phyloP scores from a whole-genome alignment of 1,140 invertebrate species.

The Prorops nasuta region DNA sequence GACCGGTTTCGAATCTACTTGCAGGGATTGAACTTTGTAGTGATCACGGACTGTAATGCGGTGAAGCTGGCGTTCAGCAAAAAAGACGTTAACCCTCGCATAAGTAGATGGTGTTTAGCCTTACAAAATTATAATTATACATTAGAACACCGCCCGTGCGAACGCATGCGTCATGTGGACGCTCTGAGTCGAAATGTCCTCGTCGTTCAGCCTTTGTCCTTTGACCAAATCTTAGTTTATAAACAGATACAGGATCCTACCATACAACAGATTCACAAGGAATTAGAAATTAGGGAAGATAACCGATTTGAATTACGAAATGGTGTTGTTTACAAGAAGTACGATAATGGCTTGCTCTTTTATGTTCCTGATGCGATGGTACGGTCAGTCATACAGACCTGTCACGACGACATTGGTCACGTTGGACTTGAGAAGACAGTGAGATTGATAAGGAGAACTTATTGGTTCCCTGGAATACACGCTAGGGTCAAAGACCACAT shows the following conservation, averaged over 20 bases:
- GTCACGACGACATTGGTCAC: conserved; percentile 5
- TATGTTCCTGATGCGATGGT: conserved; percentile 7
- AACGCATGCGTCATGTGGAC: background rate
- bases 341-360: conserved; percentile 6
- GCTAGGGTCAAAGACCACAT: conserved; percentile 15
- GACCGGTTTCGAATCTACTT: background rate
- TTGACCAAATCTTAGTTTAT: background rate
- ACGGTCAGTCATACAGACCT: conserved; percentile 18
- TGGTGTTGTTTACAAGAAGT: conserved; percentile 11
- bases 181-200: background rate
- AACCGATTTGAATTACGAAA: conserved; percentile 12
- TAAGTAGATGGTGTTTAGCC: background rate
- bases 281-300: background rate
- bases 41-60: too few relatives aligned
- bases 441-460: background rate
- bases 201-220: background rate
- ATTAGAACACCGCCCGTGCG: background rate
- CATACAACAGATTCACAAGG: background rate
- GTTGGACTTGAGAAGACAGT: background rate
- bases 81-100: background rate
- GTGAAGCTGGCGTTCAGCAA: background rate
- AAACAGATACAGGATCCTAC: background rate
- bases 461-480: conserved; percentile 15
- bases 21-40: too few relatives aligned
- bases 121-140: background rate